These are phyloP conservation scores for Catonia carolina DNA, from an alignment of 2,888 invertebrate genomes.

Conservation along the genomic window DNA sequence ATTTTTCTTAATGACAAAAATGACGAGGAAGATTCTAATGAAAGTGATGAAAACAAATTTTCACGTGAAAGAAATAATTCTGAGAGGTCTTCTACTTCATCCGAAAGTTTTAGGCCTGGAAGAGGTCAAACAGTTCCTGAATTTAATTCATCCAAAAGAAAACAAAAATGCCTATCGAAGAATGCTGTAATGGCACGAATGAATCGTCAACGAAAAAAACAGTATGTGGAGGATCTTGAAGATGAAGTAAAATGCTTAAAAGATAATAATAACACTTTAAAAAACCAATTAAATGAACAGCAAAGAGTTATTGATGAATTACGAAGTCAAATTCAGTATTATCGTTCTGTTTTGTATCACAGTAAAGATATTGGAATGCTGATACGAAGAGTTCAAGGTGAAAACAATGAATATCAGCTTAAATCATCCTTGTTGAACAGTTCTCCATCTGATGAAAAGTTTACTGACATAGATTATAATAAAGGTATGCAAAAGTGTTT, in stretches of 20 bases:
- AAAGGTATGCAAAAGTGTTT: no score
- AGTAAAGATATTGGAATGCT: slow-evolving; percentile 14
- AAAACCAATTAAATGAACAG: not conserved
- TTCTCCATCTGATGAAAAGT: not conserved
- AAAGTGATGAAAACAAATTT: no score
- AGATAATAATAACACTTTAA: not conserved
- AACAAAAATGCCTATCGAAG: slow-evolving; percentile 16
- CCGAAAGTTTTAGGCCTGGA: not conserved
- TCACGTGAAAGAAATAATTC: no score
- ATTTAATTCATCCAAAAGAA: not conserved
- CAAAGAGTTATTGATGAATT: slow-evolving; percentile 1
- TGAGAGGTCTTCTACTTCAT: no score
- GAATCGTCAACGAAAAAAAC: slow-evolving; percentile 17
- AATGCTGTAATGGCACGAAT: slow-evolving; percentile 17
- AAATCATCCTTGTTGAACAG: slow-evolving; percentile 12
- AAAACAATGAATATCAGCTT: slow-evolving; percentile 10
- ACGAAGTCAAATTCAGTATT: slow-evolving; percentile 8
- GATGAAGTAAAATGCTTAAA: slow-evolving; percentile 8
- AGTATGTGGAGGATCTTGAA: slow-evolving; percentile 17
- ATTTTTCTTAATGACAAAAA: not conserved
- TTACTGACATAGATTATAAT: no score
- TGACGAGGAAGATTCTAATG: no score
- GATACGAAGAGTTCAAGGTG: not conserved
- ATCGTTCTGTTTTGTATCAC: slow-evolving; percentile 14
- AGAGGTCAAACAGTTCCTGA: not conserved